These are phyloP conservation scores for Prenolepis imparis DNA, from an alignment of 2,888 invertebrate species.

Conservation along the genomic window DNA sequence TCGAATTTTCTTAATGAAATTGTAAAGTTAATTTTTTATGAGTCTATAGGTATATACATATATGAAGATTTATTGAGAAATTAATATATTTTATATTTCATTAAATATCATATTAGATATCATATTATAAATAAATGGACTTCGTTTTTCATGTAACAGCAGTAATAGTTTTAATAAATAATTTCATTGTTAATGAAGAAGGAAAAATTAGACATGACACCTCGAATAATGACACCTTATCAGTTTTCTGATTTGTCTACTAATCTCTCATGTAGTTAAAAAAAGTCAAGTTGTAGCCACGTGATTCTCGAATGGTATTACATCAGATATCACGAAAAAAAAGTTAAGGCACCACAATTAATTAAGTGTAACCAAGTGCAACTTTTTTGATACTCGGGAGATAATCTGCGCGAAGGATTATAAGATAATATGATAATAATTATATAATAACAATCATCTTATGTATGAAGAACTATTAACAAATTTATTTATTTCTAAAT, in stretches of 20 bases:
- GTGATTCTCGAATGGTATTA: constrained; percentile 57
- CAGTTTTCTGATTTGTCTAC: constrained; percentile 41
- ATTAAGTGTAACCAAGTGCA: constrained; percentile 5
- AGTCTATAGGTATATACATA: background rate
- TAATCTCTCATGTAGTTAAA: constrained; percentile 18
- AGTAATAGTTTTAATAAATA: background rate
- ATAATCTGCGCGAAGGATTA: background rate
- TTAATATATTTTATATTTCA: background rate
- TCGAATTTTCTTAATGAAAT: background rate
- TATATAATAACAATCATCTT: background rate
- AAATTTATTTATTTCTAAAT: background rate
- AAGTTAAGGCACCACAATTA: background rate
- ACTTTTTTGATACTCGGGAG: constrained; percentile 24
- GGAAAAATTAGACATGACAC: background rate
- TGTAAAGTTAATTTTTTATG: background rate
- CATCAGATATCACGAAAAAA: constrained; percentile 34
- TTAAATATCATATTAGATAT: background rate
- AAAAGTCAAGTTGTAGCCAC: constrained; percentile 31
- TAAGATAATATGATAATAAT: background rate
- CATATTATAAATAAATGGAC: background rate
- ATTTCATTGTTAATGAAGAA: background rate
- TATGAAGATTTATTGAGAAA: no score
- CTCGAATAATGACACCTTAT: constrained; percentile 53
- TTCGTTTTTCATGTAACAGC: background rate
- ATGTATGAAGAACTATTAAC: background rate